Base-by-base conservation (phyloP, 1,140 invertebrate species). In the Caenorhabditis latens region DNA sequence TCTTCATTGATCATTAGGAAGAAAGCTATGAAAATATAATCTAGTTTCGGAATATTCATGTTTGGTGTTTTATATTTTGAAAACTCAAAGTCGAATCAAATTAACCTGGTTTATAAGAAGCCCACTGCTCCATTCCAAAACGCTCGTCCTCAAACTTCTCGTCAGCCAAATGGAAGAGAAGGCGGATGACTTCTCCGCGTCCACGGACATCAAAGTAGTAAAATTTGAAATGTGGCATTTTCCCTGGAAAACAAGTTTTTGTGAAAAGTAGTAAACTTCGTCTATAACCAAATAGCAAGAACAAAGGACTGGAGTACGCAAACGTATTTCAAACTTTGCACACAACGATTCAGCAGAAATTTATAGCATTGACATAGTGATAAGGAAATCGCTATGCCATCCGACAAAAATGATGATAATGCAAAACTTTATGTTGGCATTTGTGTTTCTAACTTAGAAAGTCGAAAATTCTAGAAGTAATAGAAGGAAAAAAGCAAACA, bases 161-260 rank as follows among this genome's bases (percentile, higher is more conserved):
- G 48, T 84, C 61, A 40, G 61, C 84, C 42, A 84, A 21, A 24
- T 63, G 57, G 43, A 84, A 84, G 61, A 84, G 57, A 32, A 61
- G 84, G 8, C 84, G 84, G 53, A 84, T 84, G 1, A 67, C 61
- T 32, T 84, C 84, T 46, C 84, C 84, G 11, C 46, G 55, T 14
- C 42, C 16, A 48, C 84, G 57, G 16, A 58, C 58, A 24, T 63
- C 57, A 48, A 84, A 84, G 24, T 84, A 84, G 24, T 61, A 53
- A 16, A 84, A 21, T 21, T 67, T 84, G 84, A 32, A 84, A 24
- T 67, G 19, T 16, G 84, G 84, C 84, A 84, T 84, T 61, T 32
- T 71, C 46, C 46, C 71, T 79, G 46, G 6, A 63, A 63, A 14
- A 63, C 4, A 63, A 24, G n/a, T 13, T 32, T 63, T 32, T 32